Evolutionary conservation across 1,140 invertebrate genomes (phyloP), one percentile per base, ranked within the genome.

Genomic region (Platyscapa corneri): DNA sequence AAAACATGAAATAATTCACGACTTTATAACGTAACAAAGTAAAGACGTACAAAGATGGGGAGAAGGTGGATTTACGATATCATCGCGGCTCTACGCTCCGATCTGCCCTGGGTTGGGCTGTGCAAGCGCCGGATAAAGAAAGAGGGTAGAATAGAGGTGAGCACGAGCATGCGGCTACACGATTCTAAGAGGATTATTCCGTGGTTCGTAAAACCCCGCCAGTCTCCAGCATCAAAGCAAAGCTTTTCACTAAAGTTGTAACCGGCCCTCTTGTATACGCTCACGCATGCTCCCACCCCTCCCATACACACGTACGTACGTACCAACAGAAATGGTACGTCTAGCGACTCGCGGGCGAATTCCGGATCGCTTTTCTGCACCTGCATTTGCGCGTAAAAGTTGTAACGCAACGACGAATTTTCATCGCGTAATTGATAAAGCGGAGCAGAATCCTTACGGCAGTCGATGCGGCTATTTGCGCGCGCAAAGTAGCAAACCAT

Each of bases 181-280:
- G 76, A 30, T 89, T 87, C 87, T 90, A 90, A 90, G 90, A 90
- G 88, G 90, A 91, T 91, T 90, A 91, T 89, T 53, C 88, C 85
- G 88, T 83, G 87, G 89, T 89, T 88, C 86, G 88, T 89, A 89
- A 90, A 90, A 89, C 85, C 87, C 88, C 70, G 82, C 82, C 86
- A 87, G 87, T 88, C 87, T 87, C 83, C 86, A 81, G 86, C 87
- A 87, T 90, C 87, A 90, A 90, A 89, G 88, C 79, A 82, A 77
- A 88, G 88, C 87, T 87, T 88, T 88, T 84, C 82, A 85, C 79
- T 85, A 78, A 88, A 88, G 88, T 88, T 88, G 64, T 87, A 67
- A 37, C 86, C 30, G 56, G 53, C 5, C 42, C 42, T 46, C 42
- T 5, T 46, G 42, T 12, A 46, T n/a, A n/a, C n/a, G n/a, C n/a